A percentile compares a stretch with the other conserved stretches of the same genome.
These are phyloP conservation scores for Leguminivora glycinivorella DNA, from an alignment of 1,140 invertebrate genomes.

Conservation along the genomic window DNA sequence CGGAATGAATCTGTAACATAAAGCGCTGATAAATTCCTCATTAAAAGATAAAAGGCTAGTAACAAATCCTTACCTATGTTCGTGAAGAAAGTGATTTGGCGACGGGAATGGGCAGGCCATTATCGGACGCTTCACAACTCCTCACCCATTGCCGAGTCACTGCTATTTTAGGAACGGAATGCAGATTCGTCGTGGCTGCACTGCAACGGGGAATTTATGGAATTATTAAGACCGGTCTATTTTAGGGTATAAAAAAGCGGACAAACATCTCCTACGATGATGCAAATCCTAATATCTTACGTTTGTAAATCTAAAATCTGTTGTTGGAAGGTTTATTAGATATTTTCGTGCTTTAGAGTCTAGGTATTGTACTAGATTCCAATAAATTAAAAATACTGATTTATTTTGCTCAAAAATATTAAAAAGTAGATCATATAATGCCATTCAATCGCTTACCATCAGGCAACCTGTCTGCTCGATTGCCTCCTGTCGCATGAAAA, in stretches of 20 bases:
- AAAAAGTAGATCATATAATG: too few species aligned
- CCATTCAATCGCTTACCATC: too few species aligned
- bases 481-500: too few species aligned
- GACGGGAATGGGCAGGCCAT: slow-evolving; percentile 15
- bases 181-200: slow-evolving; percentile 16
- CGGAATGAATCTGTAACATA: neutral
- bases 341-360: neutral
- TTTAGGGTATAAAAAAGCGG: neutral
- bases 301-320: too few species aligned
- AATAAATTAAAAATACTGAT: neutral
- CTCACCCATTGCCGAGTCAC: slow-evolving; percentile 1
- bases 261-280: neutral
- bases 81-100: neutral
- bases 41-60: slow-evolving; percentile 13
- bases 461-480: too few species aligned
- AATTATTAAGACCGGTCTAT: slow-evolving; percentile 22
- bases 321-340: neutral
- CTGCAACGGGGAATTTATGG: slow-evolving; percentile 14
- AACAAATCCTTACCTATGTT: neutral
- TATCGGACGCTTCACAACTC: slow-evolving; percentile 8
- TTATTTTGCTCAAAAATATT: too few species aligned
- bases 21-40: neutral
- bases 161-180: slow-evolving; percentile 23
- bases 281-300: too few species aligned
- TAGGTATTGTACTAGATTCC: neutral